Evolutionary conservation across 1,140 invertebrate genomes (phyloP), one percentile per base, ranked within the genome.

Genomic region (Nasonia giraulti): DNA sequence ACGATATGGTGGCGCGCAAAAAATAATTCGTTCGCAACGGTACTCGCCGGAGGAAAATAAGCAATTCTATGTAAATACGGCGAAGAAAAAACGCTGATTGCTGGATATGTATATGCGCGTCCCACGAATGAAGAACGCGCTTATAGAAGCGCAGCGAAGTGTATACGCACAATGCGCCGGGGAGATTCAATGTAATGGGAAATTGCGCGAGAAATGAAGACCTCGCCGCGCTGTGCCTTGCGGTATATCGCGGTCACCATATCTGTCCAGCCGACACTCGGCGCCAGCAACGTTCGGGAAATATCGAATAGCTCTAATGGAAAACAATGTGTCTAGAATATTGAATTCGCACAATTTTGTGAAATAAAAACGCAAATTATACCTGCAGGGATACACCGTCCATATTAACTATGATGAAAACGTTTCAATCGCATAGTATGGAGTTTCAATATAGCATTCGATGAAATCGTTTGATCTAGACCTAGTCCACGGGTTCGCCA

Each of bases 1-100:
- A 62, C 55, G 50, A 55, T 17, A 37, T 37, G 33, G 50, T 8
- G 44, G 6, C 23, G 20, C 33, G 80, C 31, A 73, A 85, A 80
- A 85, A 69, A 69, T 33, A 55, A 33, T 73, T 85, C 79, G 71
- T 17, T 74, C 31, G 40, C 62, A 81, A 82, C 84, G 73, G 79
- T 77, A 81, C 79, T 33, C 79, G 5, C 3, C 33, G 11, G 55
- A 68, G 31, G 79, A 85, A 85, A 78, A 69, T 71, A 68, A 85
- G 80, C 84, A 85, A 85, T 85, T 82, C 75, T 82, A 82, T 86
- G 80, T 37, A 81, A 81, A 81, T 81, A 81, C 77, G 50, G 37
- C 7, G 73, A 33, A 75, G 44, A 74, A 80, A 44, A 62, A 62
- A 62, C 55, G 17, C 20, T 62, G 33, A 37, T 37, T n/a, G 55